Conservation (phyloP, 2,888 invertebrate species). For the Prostheceraeus crozeri region DNA sequence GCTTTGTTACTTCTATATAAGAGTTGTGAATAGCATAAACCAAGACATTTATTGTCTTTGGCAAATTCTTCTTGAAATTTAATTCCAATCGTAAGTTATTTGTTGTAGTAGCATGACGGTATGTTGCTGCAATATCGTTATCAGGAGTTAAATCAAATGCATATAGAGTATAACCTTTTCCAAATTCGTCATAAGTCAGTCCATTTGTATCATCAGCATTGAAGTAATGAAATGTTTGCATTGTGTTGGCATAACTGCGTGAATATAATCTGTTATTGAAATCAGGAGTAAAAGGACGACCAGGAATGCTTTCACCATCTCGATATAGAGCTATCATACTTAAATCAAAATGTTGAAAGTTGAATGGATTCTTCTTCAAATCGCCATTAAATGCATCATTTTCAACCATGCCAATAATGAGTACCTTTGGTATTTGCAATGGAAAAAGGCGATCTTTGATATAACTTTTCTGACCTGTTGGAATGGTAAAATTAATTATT, state of each 20-base stretch:
- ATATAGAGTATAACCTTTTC: constrained; percentile 1
- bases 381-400: constrained; percentile 21
- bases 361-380: constrained; percentile 4
- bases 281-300: constrained; percentile 22
- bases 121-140: neutral
- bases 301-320: constrained; percentile 10
- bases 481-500: constrained; percentile 21
- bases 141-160: constrained; percentile 11
- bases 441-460: constrained; percentile 21
- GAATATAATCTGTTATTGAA: constrained; percentile 1
- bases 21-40: neutral
- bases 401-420: constrained; percentile 20
- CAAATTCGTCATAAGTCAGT: neutral
- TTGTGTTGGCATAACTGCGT: neutral
- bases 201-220: constrained; percentile 15
- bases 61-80: neutral
- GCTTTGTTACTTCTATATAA: constrained; percentile 7
- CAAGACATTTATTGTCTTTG: constrained; percentile 17
- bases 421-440: constrained; percentile 1
- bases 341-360: constrained; percentile 24
- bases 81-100: constrained; percentile 25
- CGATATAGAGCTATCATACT: constrained; percentile 12
- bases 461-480: neutral
- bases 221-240: constrained; percentile 13
- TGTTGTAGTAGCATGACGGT: neutral